Evolutionary conservation across 2,113 vertebrate species (phyloP).

Genomic region (Laterallus jamaicensis): DNA sequence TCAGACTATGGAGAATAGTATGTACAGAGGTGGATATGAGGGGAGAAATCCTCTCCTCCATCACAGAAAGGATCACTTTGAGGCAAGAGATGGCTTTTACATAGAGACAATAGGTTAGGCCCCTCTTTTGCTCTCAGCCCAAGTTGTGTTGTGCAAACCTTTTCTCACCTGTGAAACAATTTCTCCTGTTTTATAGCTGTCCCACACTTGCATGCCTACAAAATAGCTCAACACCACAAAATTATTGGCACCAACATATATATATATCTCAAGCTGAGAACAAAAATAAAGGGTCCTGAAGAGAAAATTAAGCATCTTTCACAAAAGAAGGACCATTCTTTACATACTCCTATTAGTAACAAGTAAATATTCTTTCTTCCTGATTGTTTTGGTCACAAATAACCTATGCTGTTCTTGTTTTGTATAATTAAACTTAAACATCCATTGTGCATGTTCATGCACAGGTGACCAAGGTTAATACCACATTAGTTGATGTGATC

Average conservation of each 20-base stretch:
- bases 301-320: not conserved
- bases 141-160: not conserved
- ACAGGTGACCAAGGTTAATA: not conserved
- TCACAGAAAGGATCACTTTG: not conserved
- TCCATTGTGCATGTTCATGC: too few relatives aligned
- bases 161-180: accelerated
- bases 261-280: not conserved
- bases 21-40: not conserved
- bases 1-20: not conserved
- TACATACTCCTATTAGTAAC: not conserved
- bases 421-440: not conserved
- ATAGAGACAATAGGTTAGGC: not conserved
- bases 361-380: not conserved
- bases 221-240: not conserved
- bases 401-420: not conserved
- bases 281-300: not conserved
- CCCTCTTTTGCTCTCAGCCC: not conserved
- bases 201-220: not conserved
- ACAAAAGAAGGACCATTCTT: not conserved
- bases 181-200: not conserved
- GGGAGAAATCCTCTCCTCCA: not conserved
- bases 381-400: not conserved
- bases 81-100: not conserved
- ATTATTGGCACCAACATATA: not conserved
- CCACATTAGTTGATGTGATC: not conserved